Evolutionary conservation across 2,797 vertebrate genomes (phyloP).

Genomic region (Cryptoprocta ferox): DNA sequence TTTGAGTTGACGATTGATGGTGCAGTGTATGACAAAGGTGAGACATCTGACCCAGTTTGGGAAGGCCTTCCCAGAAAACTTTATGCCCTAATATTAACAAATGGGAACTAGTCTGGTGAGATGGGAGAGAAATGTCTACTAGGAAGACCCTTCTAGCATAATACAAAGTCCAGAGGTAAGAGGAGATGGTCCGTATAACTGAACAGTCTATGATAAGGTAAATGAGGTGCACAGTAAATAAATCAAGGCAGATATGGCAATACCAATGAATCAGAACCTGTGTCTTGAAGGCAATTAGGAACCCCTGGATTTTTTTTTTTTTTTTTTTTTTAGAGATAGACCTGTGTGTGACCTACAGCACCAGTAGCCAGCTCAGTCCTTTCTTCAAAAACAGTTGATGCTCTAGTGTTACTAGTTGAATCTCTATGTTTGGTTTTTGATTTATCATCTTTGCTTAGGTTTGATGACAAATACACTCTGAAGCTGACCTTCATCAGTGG

Average conservation of each 20-base stretch:
- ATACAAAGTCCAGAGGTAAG: neutral
- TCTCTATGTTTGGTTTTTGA: constrained; percentile 50
- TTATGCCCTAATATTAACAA: neutral
- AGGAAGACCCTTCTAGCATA: neutral
- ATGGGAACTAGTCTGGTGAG: neutral
- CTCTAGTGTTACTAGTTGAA: constrained; percentile 31
- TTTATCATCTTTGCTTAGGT: constrained; percentile 87
- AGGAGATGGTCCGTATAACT: neutral
- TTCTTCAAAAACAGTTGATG: constrained; percentile 18
- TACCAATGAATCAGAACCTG: neutral
- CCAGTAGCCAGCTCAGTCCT: neutral
- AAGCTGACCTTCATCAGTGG: constrained; percentile 93
- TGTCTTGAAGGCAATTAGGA: neutral
- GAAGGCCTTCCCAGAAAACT: neutral
- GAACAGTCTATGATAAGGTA: neutral
- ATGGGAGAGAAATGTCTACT: neutral
- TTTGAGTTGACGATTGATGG: neutral
- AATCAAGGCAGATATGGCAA: neutral
- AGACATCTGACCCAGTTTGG: neutral
- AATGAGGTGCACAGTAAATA: neutral
- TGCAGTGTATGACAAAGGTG: neutral
- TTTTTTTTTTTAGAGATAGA: neutral
- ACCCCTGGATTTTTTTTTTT: neutral
- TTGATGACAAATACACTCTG: constrained; percentile 96
- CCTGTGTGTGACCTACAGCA: neutral